These are phyloP conservation scores for Atherinomorus stipes DNA, from an alignment of 2,113 vertebrate species.

Conservation along the genomic window DNA sequence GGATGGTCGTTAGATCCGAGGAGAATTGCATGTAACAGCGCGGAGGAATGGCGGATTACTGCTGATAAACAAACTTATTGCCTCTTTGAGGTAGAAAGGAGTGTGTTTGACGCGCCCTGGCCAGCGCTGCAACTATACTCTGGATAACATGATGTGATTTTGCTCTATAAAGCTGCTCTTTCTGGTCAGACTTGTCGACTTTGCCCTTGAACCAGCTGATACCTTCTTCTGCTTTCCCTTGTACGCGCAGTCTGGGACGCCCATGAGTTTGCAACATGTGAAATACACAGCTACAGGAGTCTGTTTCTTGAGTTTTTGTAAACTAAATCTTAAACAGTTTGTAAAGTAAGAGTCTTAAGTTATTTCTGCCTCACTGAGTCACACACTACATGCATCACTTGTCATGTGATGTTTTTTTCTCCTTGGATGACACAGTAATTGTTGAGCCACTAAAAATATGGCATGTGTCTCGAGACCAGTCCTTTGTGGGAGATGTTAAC, in stretches of 20 bases:
- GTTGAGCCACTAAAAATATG: slow-evolving; percentile 24
- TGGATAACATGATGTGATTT: slow-evolving; percentile 57
- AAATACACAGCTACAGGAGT: background rate
- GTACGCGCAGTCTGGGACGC: slow-evolving; percentile 2
- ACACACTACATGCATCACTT: slow-evolving; percentile 67
- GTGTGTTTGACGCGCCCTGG: slow-evolving; percentile 54
- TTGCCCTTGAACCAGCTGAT: slow-evolving; percentile 69
- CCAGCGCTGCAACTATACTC: slow-evolving; percentile 6
- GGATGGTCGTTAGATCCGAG: slow-evolving; percentile 36
- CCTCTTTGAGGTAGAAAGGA: slow-evolving; percentile 20
- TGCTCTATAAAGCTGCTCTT: slow-evolving; percentile 32
- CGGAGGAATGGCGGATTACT: slow-evolving; percentile 54
- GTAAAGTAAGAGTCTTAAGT: background rate
- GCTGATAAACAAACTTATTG: slow-evolving; percentile 61
- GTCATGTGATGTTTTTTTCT: slow-evolving; percentile 64
- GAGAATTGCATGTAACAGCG: slow-evolving; percentile 9
- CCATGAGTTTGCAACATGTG: slow-evolving; percentile 54
- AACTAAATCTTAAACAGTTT: background rate
- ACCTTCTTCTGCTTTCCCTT: slow-evolving; percentile 1
- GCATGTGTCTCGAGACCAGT: slow-evolving; percentile 15
- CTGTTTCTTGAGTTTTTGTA: background rate
- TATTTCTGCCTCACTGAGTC: slow-evolving; percentile 45
- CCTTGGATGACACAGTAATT: slow-evolving; percentile 43
- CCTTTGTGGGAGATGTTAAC: background rate
- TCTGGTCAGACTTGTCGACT: slow-evolving; percentile 43